A percentile compares a stretch with the other conserved stretches of the same genome.
These are phyloP conservation scores for Tiaroga cobitis DNA, from an alignment of 2,797 vertebrate genomes.

Conservation along the genomic window DNA sequence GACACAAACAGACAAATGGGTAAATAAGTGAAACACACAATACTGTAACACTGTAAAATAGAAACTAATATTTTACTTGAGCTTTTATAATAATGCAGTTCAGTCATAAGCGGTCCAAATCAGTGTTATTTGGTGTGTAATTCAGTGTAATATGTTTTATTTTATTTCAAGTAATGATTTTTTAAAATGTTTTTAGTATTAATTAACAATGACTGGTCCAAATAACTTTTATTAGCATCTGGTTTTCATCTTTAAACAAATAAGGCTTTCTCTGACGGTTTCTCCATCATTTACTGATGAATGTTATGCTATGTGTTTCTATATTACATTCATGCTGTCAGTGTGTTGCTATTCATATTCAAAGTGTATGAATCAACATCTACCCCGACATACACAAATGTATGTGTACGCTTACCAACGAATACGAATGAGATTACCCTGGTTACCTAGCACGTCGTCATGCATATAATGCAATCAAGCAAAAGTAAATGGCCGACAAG, in stretches of 20 bases:
- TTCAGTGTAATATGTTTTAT: background rate
- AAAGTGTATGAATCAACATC: background rate
- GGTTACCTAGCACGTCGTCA: background rate
- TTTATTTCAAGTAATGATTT: too few species aligned
- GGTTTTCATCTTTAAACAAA: background rate
- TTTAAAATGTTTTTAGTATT: background rate
- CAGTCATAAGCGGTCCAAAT: too few species aligned
- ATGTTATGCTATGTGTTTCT: background rate
- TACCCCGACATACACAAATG: background rate
- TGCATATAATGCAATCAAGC: slow-evolving; percentile 25
- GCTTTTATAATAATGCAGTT: too few species aligned
- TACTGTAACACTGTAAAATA: background rate
- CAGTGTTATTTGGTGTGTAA: too few species aligned
- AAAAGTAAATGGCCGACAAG: background rate
- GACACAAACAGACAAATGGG: background rate
- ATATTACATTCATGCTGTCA: background rate
- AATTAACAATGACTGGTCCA: background rate
- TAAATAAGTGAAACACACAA: background rate
- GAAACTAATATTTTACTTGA: too few species aligned
- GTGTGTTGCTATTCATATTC: background rate
- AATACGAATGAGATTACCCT: background rate
- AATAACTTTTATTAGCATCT: background rate
- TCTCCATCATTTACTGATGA: background rate
- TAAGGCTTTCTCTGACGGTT: background rate
- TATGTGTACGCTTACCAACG: background rate